Evolutionary conservation across 2,113 vertebrate species (phyloP).

Genomic region (Eptesicus fuscus): DNA sequence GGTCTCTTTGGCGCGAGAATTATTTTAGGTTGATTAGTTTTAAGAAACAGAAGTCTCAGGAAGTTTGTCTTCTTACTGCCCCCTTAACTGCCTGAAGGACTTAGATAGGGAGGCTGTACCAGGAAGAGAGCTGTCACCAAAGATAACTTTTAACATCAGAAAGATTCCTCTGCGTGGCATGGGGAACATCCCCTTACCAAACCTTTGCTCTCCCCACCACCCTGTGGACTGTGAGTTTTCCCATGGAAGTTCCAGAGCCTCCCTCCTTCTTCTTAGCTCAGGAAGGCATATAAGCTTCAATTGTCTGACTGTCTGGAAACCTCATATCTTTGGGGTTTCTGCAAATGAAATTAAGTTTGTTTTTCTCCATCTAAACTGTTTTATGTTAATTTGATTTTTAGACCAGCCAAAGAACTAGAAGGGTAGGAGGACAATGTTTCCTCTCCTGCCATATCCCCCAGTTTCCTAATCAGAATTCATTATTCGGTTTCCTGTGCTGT

Average conservation of each 20-base stretch:
- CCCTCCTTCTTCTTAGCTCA: not conserved
- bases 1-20: not conserved
- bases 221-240: too few species aligned
- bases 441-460: not conserved
- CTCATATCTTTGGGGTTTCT: not conserved
- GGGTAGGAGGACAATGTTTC: not conserved
- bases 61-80: not conserved
- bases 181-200: not conserved
- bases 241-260: not conserved
- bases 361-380: not conserved
- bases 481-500: not conserved
- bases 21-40: not conserved
- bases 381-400: not conserved
- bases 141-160: not conserved
- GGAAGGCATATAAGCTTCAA: not conserved
- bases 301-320: not conserved
- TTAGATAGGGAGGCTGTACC: not conserved
- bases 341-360: not conserved
- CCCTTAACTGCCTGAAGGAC: not conserved
- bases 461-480: not conserved
- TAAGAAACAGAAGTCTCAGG: not conserved
- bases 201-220: not conserved
- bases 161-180: not conserved
- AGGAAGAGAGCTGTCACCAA: not conserved
- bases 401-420: not conserved